These are phyloP conservation scores for Chelonus insularis DNA, from an alignment of 1,140 invertebrate species.

Conservation along the genomic window DNA sequence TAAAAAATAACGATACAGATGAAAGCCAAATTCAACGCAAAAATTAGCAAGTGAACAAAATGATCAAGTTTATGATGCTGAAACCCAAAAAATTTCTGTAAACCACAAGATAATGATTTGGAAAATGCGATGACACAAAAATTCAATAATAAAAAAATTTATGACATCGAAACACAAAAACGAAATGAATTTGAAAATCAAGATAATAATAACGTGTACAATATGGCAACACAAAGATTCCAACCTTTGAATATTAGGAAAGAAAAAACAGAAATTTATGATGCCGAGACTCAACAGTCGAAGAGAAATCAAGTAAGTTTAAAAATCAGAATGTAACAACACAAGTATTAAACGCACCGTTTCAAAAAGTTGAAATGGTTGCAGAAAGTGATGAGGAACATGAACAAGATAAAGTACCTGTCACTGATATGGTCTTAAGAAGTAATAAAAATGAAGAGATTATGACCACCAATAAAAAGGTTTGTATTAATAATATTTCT, in stretches of 20 bases:
- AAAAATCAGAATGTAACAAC: background rate
- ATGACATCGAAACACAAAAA: slow-evolving; percentile 15
- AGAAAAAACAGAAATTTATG: slow-evolving; percentile 17
- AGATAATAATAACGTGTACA: background rate
- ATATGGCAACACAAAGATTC: slow-evolving; percentile 3
- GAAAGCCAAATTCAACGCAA: too few species aligned
- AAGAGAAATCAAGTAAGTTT: background rate
- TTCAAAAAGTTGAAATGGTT: background rate
- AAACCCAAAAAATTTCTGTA: slow-evolving; percentile 8
- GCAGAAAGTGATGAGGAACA: too few species aligned
- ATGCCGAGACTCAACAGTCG: slow-evolving; percentile 28
- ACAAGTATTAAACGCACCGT: background rate
- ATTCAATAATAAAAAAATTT: slow-evolving; percentile 6
- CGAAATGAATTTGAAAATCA: background rate
- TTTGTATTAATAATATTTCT: too few species aligned
- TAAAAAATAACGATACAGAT: too few species aligned
- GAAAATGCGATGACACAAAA: background rate
- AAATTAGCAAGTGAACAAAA: too few species aligned
- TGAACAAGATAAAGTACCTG: too few species aligned
- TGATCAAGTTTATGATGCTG: slow-evolving; percentile 14
- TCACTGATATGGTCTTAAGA: too few species aligned
- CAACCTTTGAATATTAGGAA: background rate
- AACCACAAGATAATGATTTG: slow-evolving; percentile 14
- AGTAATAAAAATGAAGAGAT: too few species aligned
- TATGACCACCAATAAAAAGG: too few species aligned